These are phyloP conservation scores for Oreochromis spilurus DNA, from an alignment of 2,113 vertebrate genomes.

Conservation along the genomic window DNA sequence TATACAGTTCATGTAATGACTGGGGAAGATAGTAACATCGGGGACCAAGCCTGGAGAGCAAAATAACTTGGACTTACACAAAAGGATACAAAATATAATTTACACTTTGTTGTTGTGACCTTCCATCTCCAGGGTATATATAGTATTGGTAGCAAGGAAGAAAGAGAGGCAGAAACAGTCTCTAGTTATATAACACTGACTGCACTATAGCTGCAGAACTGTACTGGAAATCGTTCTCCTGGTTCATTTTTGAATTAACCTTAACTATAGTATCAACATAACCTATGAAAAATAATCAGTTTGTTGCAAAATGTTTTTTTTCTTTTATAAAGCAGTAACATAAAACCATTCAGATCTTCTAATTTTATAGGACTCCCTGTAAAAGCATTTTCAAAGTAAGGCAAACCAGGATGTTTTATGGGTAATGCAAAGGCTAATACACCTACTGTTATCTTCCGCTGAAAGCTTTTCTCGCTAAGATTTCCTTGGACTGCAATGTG, in stretches of 20 bases:
- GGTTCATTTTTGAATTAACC: background rate
- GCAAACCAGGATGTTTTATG: slow-evolving; percentile 32
- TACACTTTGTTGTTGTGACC: background rate
- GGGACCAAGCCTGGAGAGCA: background rate
- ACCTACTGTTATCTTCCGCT: slow-evolving; percentile 60
- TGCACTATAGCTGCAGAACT: background rate
- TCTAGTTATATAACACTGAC: background rate
- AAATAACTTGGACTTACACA: background rate
- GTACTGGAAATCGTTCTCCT: background rate
- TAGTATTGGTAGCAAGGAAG: background rate
- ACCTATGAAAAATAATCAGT: background rate
- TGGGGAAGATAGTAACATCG: background rate
- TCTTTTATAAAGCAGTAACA: background rate
- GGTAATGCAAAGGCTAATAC: slow-evolving; percentile 46
- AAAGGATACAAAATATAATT: background rate
- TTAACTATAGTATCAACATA: background rate
- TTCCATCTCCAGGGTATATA: background rate
- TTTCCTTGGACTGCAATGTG: slow-evolving; percentile 63
- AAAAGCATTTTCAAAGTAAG: slow-evolving; percentile 39
- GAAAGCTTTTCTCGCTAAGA: slow-evolving; percentile 46
- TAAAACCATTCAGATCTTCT: background rate
- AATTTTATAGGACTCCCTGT: background rate
- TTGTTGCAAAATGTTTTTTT: background rate
- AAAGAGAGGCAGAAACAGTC: background rate
- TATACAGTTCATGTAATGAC: background rate